Evolutionary conservation across 2,797 vertebrate species (phyloP).

Genomic region (Pantherophis vulpinus): DNA sequence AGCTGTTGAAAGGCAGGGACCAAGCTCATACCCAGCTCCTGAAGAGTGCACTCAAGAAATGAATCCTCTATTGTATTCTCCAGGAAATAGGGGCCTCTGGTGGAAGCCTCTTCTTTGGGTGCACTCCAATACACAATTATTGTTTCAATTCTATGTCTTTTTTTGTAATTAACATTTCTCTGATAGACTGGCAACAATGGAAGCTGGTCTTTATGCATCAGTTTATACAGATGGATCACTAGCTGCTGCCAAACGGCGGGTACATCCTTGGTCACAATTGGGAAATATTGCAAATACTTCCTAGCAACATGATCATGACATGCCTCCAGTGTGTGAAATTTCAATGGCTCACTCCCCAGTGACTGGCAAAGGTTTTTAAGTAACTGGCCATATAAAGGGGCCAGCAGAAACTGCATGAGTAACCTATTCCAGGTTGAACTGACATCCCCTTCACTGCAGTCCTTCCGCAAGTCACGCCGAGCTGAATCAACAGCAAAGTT

Average conservation of each 20-base stretch:
- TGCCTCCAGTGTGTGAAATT: fast-evolving
- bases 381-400: conserved; percentile 78
- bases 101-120: conserved; percentile 21
- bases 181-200: conserved; percentile 72
- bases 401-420: conserved; percentile 71
- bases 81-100: conserved; percentile 60
- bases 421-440: conserved; percentile 76
- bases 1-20: conserved; percentile 25
- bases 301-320: background rate
- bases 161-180: fast-evolving
- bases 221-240: conserved; percentile 72
- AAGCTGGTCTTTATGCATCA: conserved; percentile 57
- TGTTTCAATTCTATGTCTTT: fast-evolving
- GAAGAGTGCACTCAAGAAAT: conserved; percentile 23
- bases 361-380: conserved; percentile 62
- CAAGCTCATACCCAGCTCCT: conserved; percentile 58
- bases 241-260: conserved; percentile 72
- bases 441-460: conserved; percentile 63
- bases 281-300: conserved; percentile 73
- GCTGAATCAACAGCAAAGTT: conserved; percentile 81
- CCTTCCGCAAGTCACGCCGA: conserved; percentile 66
- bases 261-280: conserved; percentile 45
- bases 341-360: background rate
- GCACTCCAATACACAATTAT: conserved; percentile 44
- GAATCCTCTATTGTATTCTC: fast-evolving